Conservation (phyloP, 2,888 invertebrate species). For the Pseudoips prasinana region DNA sequence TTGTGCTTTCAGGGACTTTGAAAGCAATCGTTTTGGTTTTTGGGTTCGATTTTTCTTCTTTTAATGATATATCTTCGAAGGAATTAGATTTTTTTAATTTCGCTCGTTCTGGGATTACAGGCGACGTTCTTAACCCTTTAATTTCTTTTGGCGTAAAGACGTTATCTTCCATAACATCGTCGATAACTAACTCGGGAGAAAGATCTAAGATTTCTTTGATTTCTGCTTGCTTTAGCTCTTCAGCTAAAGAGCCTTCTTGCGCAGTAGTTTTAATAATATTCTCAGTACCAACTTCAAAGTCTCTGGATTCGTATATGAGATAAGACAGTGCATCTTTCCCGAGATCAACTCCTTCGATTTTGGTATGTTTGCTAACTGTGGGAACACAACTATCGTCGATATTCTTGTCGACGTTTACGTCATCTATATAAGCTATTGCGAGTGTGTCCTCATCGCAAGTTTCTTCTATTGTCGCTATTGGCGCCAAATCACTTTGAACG, state of each 20-base stretch:
- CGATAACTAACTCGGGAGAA: slow-evolving; percentile 69
- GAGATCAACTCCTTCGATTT: slow-evolving; percentile 55
- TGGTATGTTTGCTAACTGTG: slow-evolving; percentile 25
- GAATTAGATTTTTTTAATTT: slow-evolving; percentile 69
- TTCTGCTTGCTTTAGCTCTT: slow-evolving; percentile 66
- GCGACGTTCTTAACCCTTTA: slow-evolving; percentile 51
- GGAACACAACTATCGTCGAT: slow-evolving; percentile 30
- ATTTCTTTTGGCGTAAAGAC: slow-evolving; percentile 55
- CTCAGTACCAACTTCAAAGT: slow-evolving; percentile 41
- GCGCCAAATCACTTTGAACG: slow-evolving; percentile 54
- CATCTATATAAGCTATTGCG: slow-evolving; percentile 59
- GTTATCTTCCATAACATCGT: slow-evolving; percentile 56
- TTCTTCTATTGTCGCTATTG: slow-evolving; percentile 71
- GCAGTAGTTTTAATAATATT: slow-evolving; percentile 24
- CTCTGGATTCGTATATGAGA: slow-evolving; percentile 58
- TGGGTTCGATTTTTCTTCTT: slow-evolving; percentile 46
- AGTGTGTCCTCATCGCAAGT: slow-evolving; percentile 51
- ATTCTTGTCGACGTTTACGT: slow-evolving; percentile 48
- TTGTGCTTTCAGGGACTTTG: slow-evolving; percentile 65
- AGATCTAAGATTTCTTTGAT: slow-evolving; percentile 63
- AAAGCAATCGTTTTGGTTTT: slow-evolving; percentile 67
- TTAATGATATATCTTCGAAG: slow-evolving; percentile 56
- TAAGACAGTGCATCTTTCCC: slow-evolving; percentile 72
- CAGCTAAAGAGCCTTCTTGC: slow-evolving; percentile 52
- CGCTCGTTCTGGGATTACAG: slow-evolving; percentile 64